These are phyloP conservation scores for Gambusia holbrooki DNA, from an alignment of 2,113 vertebrate species.

Conservation along the genomic window DNA sequence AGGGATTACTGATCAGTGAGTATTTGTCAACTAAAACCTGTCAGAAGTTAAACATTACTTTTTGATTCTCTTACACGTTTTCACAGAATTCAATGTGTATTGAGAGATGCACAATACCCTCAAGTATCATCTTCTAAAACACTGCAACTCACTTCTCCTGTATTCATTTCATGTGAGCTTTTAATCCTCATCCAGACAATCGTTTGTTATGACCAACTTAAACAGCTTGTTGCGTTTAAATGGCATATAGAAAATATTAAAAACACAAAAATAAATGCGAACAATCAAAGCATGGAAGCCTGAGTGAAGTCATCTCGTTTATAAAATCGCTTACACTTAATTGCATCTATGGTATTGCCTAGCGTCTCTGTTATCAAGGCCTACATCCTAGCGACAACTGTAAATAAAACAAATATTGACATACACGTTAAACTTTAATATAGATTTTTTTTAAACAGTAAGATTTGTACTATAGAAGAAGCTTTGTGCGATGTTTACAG, in stretches of 20 bases:
- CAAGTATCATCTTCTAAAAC: background rate
- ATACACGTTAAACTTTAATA: background rate
- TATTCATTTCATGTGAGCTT: background rate
- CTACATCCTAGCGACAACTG: background rate
- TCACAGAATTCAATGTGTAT: too few relatives aligned
- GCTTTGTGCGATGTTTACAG: conserved; percentile 31
- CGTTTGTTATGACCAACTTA: background rate
- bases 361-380: background rate
- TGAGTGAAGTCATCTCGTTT: background rate
- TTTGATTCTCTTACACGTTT: too few relatives aligned
- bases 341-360: background rate
- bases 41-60: background rate
- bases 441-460: background rate
- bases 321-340: background rate
- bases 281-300: background rate
- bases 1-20: background rate
- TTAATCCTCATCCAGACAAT: background rate
- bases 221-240: background rate
- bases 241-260: background rate
- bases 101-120: too few relatives aligned
- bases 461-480: conserved; percentile 2
- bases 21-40: background rate
- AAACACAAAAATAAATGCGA: background rate
- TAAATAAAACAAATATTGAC: background rate
- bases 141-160: background rate